Evolutionary conservation across 2,797 vertebrate genomes (phyloP).

Genomic region (Pitangus sulphuratus): DNA sequence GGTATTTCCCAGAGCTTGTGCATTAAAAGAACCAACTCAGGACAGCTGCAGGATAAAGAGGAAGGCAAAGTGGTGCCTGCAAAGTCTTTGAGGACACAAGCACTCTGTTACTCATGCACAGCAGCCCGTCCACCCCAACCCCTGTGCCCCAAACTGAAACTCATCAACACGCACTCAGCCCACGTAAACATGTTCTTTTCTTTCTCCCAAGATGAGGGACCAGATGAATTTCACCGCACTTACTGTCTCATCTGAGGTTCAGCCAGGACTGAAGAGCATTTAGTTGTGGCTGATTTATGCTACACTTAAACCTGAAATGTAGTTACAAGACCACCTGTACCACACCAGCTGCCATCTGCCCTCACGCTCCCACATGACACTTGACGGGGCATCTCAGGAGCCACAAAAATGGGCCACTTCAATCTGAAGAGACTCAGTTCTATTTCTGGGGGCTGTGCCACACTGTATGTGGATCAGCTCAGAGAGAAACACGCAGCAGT

Average conservation of each 20-base stretch:
- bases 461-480: fast-evolving
- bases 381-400: background rate
- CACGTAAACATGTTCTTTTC: fast-evolving
- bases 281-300: background rate
- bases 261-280: background rate
- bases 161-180: fast-evolving
- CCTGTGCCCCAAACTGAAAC: background rate
- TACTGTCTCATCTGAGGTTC: background rate
- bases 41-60: background rate
- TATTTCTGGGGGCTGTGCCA: fast-evolving
- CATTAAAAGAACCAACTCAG: background rate
- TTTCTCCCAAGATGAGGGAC: background rate
- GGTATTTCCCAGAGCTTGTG: background rate
- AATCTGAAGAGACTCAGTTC: background rate
- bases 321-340: background rate
- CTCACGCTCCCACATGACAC: fast-evolving
- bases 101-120: background rate
- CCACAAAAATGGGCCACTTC: background rate
- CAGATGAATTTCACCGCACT: background rate
- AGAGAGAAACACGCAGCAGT: fast-evolving
- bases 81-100: background rate
- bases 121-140: background rate
- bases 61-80: background rate
- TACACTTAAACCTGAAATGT: background rate
- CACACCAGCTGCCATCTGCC: background rate